Evolutionary conservation across 2,888 invertebrate species (phyloP), one percentile per base, ranked within the genome.

Genomic region (Pseudococcus viburni): DNA sequence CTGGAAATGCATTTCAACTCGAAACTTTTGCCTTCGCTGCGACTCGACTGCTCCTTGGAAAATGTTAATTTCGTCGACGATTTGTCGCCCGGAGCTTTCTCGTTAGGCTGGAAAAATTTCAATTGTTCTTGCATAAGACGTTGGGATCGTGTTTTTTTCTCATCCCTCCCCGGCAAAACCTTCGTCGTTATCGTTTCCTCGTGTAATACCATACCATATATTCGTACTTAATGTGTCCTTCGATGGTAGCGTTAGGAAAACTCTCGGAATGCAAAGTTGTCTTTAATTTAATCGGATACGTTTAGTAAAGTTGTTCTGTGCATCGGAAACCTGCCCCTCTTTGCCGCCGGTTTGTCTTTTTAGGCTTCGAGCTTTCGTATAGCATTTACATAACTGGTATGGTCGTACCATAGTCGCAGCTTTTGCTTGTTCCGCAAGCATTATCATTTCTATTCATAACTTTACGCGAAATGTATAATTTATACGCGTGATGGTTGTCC

Each of bases 391-490:
- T 51, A 51, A 51, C 51, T 51, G 51, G 15, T 12, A 12, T 51
- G 17, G 12, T 51, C 51, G 51, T 17, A 51, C 17, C 51, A 17
- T 51, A 5, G 51, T 51, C 64, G 64, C 64, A 64, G 64, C 19
- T 64, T 64, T 64, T 19, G 22, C 64, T 64, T 64, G 64, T 64
- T 64, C 64, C 22, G 64, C 64, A 8, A 64, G 22, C 19, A 64
- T 64, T 51, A 51, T 51, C 51, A 64, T 64, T 64, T 64, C 64
- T 64, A 64, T 64, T 64, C 64, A 64, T 64, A 64, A 64, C 51
- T 51, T 51, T 64, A 22, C 22, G 8, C 64, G 22, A 22, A 19
- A 12, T 19, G 64, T 19, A 64, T 64, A 64, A 64, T 64, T 64
- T 64, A 64, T 64, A 22, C 64, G 64, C 64, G 22, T 64, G 64